A percentile compares a stretch with the other conserved stretches of the same genome.
Conservation (phyloP, 2,888 invertebrate species). For the Ptychoptera contaminata region DNA sequence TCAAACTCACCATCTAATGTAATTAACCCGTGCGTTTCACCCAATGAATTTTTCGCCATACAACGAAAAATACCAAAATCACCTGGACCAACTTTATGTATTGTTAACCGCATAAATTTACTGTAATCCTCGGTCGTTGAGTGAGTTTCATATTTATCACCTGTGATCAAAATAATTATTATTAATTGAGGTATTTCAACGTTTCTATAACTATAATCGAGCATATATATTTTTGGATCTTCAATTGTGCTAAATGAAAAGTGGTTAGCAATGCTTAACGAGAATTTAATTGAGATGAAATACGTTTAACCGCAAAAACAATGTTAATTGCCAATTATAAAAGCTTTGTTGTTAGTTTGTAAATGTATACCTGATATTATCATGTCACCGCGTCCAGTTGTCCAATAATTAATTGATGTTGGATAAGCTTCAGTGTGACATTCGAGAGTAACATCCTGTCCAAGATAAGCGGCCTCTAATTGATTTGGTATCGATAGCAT, state of each 20-base stretch:
- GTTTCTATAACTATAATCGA: too few species aligned
- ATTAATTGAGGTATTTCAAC: conserved; percentile 2
- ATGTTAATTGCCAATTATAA: neutral
- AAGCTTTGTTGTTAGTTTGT: conserved; percentile 1
- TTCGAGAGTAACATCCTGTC: conserved; percentile 75
- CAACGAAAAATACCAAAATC: conserved; percentile 84
- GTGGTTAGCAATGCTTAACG: neutral
- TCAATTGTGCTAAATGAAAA: neutral
- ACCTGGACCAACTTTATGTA: conserved; percentile 56
- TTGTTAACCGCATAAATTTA: conserved; percentile 82
- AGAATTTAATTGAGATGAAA: neutral
- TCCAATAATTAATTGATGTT: conserved; percentile 89
- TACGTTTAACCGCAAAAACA: conserved; percentile 1
- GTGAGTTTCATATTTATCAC: conserved; percentile 75
- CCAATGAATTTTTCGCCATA: conserved; percentile 81
- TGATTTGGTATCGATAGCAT: conserved; percentile 90
- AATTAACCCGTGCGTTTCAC: conserved; percentile 79
- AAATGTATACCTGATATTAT: conserved; percentile 67
- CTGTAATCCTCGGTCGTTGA: conserved; percentile 74
- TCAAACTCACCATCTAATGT: conserved; percentile 63
- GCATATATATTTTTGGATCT: neutral
- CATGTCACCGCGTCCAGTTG: conserved; percentile 80
- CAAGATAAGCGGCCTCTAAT: conserved; percentile 75
- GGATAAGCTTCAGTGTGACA: conserved; percentile 88
- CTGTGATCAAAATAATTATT: conserved; percentile 51